These are phyloP conservation scores for Drosophila helvetica DNA, from an alignment of 2,888 invertebrate genomes.

Conservation along the genomic window DNA sequence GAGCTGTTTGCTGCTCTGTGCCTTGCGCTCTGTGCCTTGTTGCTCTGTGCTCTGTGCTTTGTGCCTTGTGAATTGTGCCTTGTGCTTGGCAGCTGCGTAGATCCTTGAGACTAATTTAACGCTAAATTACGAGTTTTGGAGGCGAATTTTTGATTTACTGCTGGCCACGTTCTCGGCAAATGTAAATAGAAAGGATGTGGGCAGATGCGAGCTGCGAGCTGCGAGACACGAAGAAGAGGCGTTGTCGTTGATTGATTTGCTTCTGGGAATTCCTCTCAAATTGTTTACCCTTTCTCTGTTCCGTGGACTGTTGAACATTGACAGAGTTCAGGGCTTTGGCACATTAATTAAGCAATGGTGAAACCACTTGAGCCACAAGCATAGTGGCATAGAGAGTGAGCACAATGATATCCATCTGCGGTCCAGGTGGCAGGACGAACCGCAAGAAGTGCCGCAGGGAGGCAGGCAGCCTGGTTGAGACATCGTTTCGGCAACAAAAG, in stretches of 20 bases:
- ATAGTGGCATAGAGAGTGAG: conserved; percentile 1
- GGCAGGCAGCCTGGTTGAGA: conserved; percentile 50
- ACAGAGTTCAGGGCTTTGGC: conserved; percentile 55
- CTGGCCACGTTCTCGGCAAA: not conserved
- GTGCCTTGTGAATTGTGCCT: conserved; percentile 8
- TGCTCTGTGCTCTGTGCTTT: not conserved
- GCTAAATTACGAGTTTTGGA: conserved; percentile 58
- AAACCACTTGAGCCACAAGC: conserved; percentile 38
- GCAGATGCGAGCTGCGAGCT: not conserved
- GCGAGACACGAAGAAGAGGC: not conserved
- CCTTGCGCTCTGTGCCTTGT: conserved; percentile 4
- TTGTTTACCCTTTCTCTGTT: conserved; percentile 23
- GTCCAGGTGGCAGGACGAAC: not conserved
- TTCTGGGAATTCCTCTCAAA: conserved; percentile 3
- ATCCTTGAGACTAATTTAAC: conserved; percentile 55
- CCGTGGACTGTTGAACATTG: not conserved
- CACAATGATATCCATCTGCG: conserved; percentile 24
- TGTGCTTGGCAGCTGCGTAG: not conserved
- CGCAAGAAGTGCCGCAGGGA: not conserved
- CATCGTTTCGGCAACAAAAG: conserved; percentile 69
- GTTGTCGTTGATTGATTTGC: conserved; percentile 39
- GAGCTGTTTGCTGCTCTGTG: conserved; percentile 3
- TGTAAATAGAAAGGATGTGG: not conserved
- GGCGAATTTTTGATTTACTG: conserved; percentile 43
- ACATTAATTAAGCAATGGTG: conserved; percentile 67